Percentiles rank a stretch among this genome's conserved stretches.
Evolutionary conservation across 2,888 invertebrate genomes (phyloP).

Genomic region (Ophion slaviceki): DNA sequence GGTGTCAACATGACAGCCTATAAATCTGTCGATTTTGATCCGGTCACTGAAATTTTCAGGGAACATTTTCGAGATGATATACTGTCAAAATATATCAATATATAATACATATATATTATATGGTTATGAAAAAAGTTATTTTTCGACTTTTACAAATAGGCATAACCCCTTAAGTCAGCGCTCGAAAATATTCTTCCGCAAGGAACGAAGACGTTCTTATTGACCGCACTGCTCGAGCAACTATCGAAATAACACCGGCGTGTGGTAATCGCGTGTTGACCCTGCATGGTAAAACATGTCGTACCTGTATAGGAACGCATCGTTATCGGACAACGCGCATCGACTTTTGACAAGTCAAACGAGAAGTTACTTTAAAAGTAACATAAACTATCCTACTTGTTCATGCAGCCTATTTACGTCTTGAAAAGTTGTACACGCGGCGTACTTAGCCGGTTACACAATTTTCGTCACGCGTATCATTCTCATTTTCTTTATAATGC

Average conservation of each 20-base stretch:
- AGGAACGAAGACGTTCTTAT: not conserved
- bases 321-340: not conserved
- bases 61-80: too few relatives aligned
- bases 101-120: too few relatives aligned
- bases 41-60: too few relatives aligned
- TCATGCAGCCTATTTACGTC: too few relatives aligned
- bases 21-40: too few relatives aligned
- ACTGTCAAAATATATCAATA: too few relatives aligned
- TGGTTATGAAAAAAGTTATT: too few relatives aligned
- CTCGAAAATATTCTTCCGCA: slow-evolving; percentile 1
- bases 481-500: not conserved
- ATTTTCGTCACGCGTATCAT: too few relatives aligned
- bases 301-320: not conserved
- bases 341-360: not conserved
- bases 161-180: not conserved
- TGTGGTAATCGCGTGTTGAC: not conserved
- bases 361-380: not conserved
- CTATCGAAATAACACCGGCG: not conserved
- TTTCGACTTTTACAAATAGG: too few relatives aligned
- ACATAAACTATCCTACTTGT: not conserved
- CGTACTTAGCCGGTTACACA: not conserved
- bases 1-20: too few relatives aligned
- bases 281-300: not conserved
- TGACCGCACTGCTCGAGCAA: not conserved
- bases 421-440: too few relatives aligned